Evolutionary conservation across 2,888 invertebrate genomes (phyloP).

Genomic region (Ophion ventricosus): DNA sequence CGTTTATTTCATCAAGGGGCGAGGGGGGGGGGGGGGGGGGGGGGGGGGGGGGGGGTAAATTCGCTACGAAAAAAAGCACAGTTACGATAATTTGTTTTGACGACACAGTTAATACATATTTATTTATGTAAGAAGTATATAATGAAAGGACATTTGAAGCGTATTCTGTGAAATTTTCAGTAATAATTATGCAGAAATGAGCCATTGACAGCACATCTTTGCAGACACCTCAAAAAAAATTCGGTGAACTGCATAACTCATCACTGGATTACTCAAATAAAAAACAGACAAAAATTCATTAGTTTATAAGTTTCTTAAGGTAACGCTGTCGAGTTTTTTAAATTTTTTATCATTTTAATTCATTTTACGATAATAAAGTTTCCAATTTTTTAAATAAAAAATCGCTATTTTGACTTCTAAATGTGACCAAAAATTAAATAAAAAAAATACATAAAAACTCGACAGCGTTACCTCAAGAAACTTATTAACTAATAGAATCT

Average conservation of each 20-base stretch:
- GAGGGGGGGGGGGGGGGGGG: not conserved
- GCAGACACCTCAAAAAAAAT: slow-evolving; percentile 4
- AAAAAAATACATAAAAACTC: slow-evolving; percentile 1
- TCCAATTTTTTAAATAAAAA: slow-evolving; percentile 8
- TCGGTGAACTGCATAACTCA: slow-evolving; percentile 6
- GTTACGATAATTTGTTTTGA: not conserved
- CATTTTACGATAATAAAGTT: slow-evolving; percentile 10
- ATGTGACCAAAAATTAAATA: slow-evolving; percentile 14
- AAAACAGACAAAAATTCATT: not conserved
- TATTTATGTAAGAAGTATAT: no score
- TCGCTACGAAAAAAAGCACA: not conserved
- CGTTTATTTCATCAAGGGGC: not conserved
- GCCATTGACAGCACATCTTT: not conserved
- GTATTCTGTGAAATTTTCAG: not conserved
- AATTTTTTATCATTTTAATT: not conserved
- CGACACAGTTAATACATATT: not conserved
- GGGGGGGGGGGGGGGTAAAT: not conserved
- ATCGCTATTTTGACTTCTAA: slow-evolving; percentile 13
- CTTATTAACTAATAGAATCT: slow-evolving; percentile 4
- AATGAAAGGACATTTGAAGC: slow-evolving; percentile 1
- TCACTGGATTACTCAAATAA: not conserved
- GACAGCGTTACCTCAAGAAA: slow-evolving; percentile 7
- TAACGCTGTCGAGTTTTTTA: not conserved
- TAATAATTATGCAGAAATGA: not conserved
- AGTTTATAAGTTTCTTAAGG: not conserved